These are phyloP conservation scores for Eupithecia abbreviata DNA, from an alignment of 2,888 invertebrate genomes.

Conservation along the genomic window DNA sequence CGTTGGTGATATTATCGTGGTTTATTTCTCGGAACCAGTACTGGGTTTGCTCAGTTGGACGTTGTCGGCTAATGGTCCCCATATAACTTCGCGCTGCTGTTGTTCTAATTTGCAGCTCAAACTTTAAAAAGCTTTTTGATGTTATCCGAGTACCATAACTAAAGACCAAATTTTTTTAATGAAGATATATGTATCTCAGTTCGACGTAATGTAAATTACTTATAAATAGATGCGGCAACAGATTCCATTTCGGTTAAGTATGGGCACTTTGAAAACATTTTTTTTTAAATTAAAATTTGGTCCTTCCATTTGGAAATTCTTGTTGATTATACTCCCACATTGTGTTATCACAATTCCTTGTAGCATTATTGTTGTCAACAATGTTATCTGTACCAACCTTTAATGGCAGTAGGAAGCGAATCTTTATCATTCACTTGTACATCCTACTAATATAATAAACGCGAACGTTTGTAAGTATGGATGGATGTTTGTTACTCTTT, in stretches of 20 bases:
- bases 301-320: background rate
- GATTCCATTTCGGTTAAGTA: no score
- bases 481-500: no score
- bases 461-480: no score
- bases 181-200: no score
- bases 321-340: background rate
- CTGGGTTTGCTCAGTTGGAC: background rate
- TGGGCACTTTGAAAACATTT: no score
- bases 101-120: background rate
- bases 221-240: no score
- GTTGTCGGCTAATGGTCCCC: background rate
- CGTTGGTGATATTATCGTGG: background rate
- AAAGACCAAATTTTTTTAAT: background rate
- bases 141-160: background rate
- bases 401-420: constrained; percentile 31
- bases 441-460: background rate
- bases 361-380: constrained; percentile 22
- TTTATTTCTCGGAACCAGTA: background rate
- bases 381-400: constrained; percentile 36
- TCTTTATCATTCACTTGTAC: constrained; percentile 29
- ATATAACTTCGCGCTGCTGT: background rate
- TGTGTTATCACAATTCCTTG: background rate
- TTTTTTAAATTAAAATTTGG: background rate
- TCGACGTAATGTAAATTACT: no score
- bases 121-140: constrained; percentile 3